Evolutionary conservation across 1,140 invertebrate genomes (phyloP), one percentile per base, ranked within the genome.

Genomic region (Drosophila repletoides): DNA sequence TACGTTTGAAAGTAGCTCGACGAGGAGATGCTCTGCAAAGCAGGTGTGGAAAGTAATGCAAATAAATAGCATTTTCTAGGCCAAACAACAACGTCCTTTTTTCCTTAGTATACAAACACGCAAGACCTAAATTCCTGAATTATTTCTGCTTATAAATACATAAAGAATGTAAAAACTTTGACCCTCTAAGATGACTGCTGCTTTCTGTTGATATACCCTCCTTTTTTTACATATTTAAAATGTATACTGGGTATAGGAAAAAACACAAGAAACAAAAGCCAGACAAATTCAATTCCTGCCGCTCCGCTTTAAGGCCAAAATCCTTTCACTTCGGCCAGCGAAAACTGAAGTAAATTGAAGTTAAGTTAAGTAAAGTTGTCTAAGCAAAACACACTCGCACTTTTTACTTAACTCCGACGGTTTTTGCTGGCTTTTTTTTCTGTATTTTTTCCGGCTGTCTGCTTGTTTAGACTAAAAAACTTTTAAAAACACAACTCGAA

Each of bases 381-480:
- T 40, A 36, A 51, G 69, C 48, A 70, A 70, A 70, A 65, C 60
- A 60, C 48, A 56, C 28, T 41, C 26, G 17, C 15, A 24, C 45
- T 43, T 72, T 64, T 36, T 31, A 29, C 52, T 53, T 21, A 15
- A 17, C 48, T 36, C 26, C 10, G 10, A 5, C 12, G 14, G 40
- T 53, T n/a, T n/a, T n/a, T n/a, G n/a, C n/a, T n/a, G n/a, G n/a
- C n/a, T n/a, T n/a, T n/a, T n/a, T n/a, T n/a, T n/a, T 22, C 31
- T 19, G 12, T 48, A 29, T 70, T 49, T 58, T 74, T 66, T 67
- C 34, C 67, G 49, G 14, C 58, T 36, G 68, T 59, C 68, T 59
- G 63, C 36, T 55, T 75, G 38, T 63, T 84, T 74, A 61, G 61
- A 74, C 56, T 66, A 58, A 72, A 76, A 74, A 77, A 53, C 28